Base-by-base conservation (phyloP, 1,140 invertebrate genomes). In the Lanistes nyassanus region DNA sequence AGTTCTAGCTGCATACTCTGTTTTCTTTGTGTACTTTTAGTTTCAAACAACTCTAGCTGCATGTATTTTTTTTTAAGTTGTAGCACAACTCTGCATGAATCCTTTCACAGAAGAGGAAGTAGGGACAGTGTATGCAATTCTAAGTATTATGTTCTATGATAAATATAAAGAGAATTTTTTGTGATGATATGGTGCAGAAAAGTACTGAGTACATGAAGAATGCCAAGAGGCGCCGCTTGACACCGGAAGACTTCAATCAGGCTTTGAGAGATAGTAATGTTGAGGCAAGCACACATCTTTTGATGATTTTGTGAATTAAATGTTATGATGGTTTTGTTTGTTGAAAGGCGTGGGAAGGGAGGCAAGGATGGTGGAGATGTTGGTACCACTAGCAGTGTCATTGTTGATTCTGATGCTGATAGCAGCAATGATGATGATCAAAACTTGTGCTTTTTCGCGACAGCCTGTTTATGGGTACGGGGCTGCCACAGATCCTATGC, bases 171-270 rank as follows among this genome's bases (percentile, higher is more conserved):
- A 19, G 31, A 72, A 68, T 65, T 55, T 69, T 37, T 42, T 64
- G 68, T 75, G 21, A 62, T 37, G 66, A 34, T 39, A 31, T 73
- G 6, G 36, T 68, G 71, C 76, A 89, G 88, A 84, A 84, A 78
- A 81, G 85, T 74, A 79, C 83, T 64, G 86, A 88, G 77, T 88
- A 84, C 72, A 88, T 88, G 86, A 84, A 85, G 66, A 87, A 89
- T 85, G 77, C 83, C n/a, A 87, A 86, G 74, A 78, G 88, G 42
- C 81, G 84, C 74, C 82, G 84, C 74, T 58, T 89, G 72, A 85
- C 77, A 37, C 83, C 82, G 65, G 87, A 88, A 74, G 88, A 89
- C 81, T 85, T 89, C 74, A 88, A 88, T 72, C 86, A 85, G 73
- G 87, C 88, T 39, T 79, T 87, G n/a, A 82, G 80, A 76, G 80